Percentiles rank a stretch among this genome's conserved stretches.
Conservation (phyloP, 2,888 invertebrate genomes). For the Asteroscopus sphinx region DNA sequence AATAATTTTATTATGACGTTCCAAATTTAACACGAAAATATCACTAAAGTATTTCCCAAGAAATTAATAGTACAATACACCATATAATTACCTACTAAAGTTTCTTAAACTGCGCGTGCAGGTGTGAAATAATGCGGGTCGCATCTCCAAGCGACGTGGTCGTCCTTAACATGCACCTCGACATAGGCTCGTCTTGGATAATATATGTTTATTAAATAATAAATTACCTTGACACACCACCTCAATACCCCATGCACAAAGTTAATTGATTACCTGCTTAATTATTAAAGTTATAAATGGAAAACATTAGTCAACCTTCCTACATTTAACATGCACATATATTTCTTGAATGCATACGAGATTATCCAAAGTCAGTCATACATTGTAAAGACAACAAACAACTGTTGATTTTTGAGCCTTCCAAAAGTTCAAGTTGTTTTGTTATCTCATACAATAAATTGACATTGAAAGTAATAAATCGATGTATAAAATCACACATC, state of each 20-base stretch:
- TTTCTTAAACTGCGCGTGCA: conserved; percentile 23
- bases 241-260: conserved; percentile 43
- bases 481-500: conserved; percentile 11
- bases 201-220: conserved; percentile 58
- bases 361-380: conserved; percentile 10
- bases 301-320: conserved; percentile 36
- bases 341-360: conserved; percentile 4
- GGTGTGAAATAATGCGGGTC: conserved; percentile 44
- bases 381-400: conserved; percentile 11
- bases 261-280: conserved; percentile 47
- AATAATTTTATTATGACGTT: conserved; percentile 23
- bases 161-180: conserved; percentile 61
- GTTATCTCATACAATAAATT: conserved; percentile 19
- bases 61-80: conserved; percentile 26
- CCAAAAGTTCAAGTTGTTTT: conserved; percentile 8
- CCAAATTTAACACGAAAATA: conserved; percentile 25
- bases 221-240: conserved; percentile 52
- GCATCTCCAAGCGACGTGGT: conserved; percentile 53
- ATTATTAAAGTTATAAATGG: conserved; percentile 42
- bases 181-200: conserved; percentile 43
- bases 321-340: conserved; percentile 26
- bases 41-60: conserved; percentile 11
- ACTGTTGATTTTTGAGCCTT: conserved; percentile 24
- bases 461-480: conserved; percentile 40
- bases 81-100: conserved; percentile 37